These are phyloP conservation scores for Ridgeia piscesae DNA, from an alignment of 1,140 invertebrate species.

Conservation along the genomic window DNA sequence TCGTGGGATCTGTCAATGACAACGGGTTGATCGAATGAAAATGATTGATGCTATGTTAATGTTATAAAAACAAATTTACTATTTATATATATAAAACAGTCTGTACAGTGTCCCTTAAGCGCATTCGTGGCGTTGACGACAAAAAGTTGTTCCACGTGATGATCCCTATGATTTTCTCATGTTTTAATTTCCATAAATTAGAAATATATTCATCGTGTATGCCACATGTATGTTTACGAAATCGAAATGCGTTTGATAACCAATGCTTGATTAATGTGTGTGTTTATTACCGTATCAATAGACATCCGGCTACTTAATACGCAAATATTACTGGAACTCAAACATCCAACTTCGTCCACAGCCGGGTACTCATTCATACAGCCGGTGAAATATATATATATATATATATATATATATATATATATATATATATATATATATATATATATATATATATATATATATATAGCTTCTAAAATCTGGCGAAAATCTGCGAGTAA, in stretches of 20 bases:
- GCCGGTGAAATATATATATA: no score
- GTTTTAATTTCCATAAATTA: not conserved
- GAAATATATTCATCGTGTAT: not conserved
- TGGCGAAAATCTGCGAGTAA: not conserved
- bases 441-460: no score
- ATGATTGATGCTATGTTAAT: not conserved
- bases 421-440: no score
- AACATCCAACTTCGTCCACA: no score
- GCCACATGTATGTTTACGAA: not conserved
- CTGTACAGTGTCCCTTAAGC: not conserved
- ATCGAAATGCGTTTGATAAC: not conserved
- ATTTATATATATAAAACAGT: no score
- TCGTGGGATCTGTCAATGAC: not conserved
- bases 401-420: no score
- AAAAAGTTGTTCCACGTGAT: not conserved
- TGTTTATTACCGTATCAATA: not conserved
- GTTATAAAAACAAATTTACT: not conserved
- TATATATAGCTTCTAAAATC: no score
- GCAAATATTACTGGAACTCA: not conserved
- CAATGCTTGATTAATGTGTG: not conserved
- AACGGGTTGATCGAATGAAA: not conserved
- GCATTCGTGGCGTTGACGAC: not conserved
- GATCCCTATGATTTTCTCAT: not conserved
- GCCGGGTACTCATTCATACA: no score
- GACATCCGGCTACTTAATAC: not conserved